Evolutionary conservation across 2,113 vertebrate species (phyloP), one percentile per base, ranked within the genome.

Genomic region (Tragelaphus strepsiceros): DNA sequence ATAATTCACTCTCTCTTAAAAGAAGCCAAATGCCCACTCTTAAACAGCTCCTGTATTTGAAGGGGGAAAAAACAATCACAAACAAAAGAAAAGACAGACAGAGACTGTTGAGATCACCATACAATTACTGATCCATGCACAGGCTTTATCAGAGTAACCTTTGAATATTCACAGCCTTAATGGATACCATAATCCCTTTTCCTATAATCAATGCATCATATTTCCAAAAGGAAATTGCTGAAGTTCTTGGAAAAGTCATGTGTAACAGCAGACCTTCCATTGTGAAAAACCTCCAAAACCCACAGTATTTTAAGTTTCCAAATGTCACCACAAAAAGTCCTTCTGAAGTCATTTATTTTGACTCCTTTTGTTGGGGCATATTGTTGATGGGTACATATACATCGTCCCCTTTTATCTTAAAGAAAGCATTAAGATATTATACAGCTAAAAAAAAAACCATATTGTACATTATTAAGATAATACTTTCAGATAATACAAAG

Each of bases 21-120:
- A 96, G 96, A 98, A 98, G 99, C 98, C 98, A 98, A 99, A 99
- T 98, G 97, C 97, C 99, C 98, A 99, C 96, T 99, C 97, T 98
- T 98, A 99, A 98, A 99, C 99, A 99, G 98, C 98, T 99, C 99
- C 99, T 99, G 99, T 99, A 98, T 98, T 98, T 98, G 98, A 98
- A 98, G 98, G 98, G 98, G 97, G 96, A 91, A 98, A 97, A 98
- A 98, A 98, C 94, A 97, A 97, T 92, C 93, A 97, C 97, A 93
- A 96, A 98, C 93, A 95, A 97, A 98, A 98, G 98, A 97, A 98
- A 98, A 98, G 98, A 99, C 97, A 99, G 98, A 98, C 98, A 98
- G 97, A 95, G 97, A 91, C 98, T 98, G 96, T 97, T 98, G 97
- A 99, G 98, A 97, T 98, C 98, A 99, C 98, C 97, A 98, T 98